phyloP scores from a whole-genome alignment of 2,888 invertebrate species.

The Rhodophaea formosa region DNA sequence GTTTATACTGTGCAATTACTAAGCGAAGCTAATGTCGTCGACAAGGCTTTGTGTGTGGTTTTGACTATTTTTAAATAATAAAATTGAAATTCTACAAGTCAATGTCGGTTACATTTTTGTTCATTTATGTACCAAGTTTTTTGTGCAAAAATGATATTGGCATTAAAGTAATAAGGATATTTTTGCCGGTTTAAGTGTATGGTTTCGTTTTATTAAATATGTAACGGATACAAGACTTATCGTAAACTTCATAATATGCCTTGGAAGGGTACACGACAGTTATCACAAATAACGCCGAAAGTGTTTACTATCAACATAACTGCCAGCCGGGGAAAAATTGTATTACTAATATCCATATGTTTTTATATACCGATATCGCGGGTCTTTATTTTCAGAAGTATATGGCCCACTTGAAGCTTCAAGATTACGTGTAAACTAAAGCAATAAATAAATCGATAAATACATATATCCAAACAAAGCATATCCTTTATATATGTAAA shows the following conservation, averaged over 20 bases:
- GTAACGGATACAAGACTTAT: too few species aligned
- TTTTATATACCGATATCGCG: too few species aligned
- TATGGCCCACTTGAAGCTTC: not conserved
- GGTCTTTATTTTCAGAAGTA: too few species aligned
- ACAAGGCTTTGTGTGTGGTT: slow-evolving; percentile 10
- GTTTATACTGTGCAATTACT: slow-evolving; percentile 42
- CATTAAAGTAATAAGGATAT: not conserved
- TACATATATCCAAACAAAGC: not conserved
- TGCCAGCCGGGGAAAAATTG: too few species aligned
- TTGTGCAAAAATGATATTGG: not conserved
- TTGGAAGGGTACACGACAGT: not conserved
- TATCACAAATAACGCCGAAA: not conserved
- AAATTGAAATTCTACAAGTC: slow-evolving; percentile 3
- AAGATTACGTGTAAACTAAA: not conserved
- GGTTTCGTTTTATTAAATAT: not conserved
- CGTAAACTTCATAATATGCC: too few species aligned
- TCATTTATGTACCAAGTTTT: slow-evolving; percentile 14
- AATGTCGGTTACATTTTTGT: slow-evolving; percentile 12
- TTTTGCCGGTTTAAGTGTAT: not conserved
- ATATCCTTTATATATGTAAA: not conserved
- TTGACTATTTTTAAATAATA: slow-evolving; percentile 11
- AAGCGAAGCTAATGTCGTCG: slow-evolving; percentile 1
- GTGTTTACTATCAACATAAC: too few species aligned
- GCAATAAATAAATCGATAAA: not conserved
- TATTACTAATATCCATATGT: too few species aligned